Evolutionary conservation across 23 tunicate species (phyloP).

Genomic region (Aplidium turbinatum): DNA sequence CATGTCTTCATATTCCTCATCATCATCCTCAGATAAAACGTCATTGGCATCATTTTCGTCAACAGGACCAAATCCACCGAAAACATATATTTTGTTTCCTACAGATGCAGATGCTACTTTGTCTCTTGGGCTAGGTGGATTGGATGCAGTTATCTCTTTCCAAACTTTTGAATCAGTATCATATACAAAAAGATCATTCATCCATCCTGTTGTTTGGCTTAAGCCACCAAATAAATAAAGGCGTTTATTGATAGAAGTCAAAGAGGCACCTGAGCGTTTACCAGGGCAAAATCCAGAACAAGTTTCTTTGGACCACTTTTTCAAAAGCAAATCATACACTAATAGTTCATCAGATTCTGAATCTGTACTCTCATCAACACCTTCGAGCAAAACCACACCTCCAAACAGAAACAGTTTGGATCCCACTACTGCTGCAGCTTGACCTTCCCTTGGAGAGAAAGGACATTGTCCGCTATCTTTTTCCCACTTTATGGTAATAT

Average conservation of each 20-base stretch:
- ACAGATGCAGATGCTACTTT: slow-evolving; percentile 37
- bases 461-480: slow-evolving; percentile 30
- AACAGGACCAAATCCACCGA: slow-evolving; percentile 87
- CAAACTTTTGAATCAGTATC: slow-evolving; percentile 44
- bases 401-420: slow-evolving; percentile 62
- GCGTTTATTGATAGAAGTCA: slow-evolving; percentile 44
- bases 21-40: slow-evolving; percentile 35
- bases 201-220: slow-evolving; percentile 72
- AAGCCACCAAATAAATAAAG: slow-evolving; percentile 84
- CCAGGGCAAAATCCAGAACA: slow-evolving; percentile 32
- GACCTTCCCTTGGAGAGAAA: slow-evolving; percentile 62
- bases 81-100: slow-evolving; percentile 49
- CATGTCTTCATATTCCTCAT: slow-evolving; percentile 81
- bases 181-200: slow-evolving; percentile 59
- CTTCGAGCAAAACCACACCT: slow-evolving; percentile 39
- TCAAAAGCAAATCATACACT: slow-evolving; percentile 26
- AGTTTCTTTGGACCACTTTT: slow-evolving; percentile 47
- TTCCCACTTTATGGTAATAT: slow-evolving; percentile 47
- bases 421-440: slow-evolving; percentile 48
- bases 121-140: slow-evolving; percentile 63
- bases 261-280: slow-evolving; percentile 72
- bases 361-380: slow-evolving; percentile 10
- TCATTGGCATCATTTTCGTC: slow-evolving; percentile 26
- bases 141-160: slow-evolving; percentile 32
- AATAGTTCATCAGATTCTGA: slow-evolving; percentile 60